These are phyloP conservation scores for Petrocephalus microphthalmus DNA, from an alignment of 2,113 vertebrate species.

Conservation along the genomic window DNA sequence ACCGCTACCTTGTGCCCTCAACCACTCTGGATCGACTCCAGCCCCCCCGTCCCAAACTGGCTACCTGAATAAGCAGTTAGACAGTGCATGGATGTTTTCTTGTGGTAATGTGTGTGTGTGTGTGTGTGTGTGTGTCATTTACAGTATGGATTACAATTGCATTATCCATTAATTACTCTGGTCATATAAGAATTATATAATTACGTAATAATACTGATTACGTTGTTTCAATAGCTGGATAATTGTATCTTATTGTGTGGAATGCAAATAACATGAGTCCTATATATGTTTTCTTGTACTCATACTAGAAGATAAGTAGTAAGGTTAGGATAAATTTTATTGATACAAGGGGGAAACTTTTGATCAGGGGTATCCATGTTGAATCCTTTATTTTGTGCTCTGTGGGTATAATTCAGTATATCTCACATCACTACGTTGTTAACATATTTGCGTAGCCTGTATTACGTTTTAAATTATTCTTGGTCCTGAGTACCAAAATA, in stretches of 20 bases:
- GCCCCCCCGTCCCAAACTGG: not conserved
- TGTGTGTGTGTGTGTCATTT: not conserved
- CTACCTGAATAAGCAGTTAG: not conserved
- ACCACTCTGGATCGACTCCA: not conserved
- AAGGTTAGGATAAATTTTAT: not conserved
- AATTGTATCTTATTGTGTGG: not conserved
- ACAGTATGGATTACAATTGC: not conserved
- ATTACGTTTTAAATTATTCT: not conserved
- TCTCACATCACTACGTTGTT: not conserved
- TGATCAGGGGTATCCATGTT: not conserved
- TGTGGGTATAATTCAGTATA: not conserved
- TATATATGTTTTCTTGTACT: not conserved
- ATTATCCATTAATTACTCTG: not conserved
- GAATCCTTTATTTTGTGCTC: not conserved
- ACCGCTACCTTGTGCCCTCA: not conserved
- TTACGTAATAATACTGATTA: not conserved
- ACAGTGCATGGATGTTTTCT: not conserved
- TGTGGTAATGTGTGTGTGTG: not conserved
- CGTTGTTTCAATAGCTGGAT: not conserved
- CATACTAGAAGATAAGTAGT: not conserved
- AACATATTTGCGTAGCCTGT: not conserved
- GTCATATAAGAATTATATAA: not conserved
- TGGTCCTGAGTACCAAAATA: not conserved
- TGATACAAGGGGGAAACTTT: not conserved
- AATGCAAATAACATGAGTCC: not conserved